Evolutionary conservation across 30 jellyfish, hydroid and myxozoan genomes (phyloP), one percentile per base, ranked within the genome.

Genomic region (Rhopilema esculentum): DNA sequence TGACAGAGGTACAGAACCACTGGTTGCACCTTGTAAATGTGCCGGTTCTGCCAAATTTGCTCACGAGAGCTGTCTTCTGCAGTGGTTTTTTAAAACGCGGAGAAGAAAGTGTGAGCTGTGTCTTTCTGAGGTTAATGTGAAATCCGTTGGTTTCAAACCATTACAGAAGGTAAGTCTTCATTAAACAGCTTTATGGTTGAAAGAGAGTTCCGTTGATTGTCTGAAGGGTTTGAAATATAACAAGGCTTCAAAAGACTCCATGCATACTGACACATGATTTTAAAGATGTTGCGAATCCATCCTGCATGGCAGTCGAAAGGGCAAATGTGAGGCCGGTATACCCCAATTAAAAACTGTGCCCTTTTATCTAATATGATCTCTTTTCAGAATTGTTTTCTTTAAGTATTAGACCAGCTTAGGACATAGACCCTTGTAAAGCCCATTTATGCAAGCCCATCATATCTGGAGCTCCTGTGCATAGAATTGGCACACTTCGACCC

Each of bases 1-100:
- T 16, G 99, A 91, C 61, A 27, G 82, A 18, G 91, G 91, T 26
- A 85, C 92, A 69, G 94, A 86, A 30, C 83, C 86, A 7, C 77
- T 95, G 65, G 91, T 95, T 51, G 88, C 99, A 12, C 99, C 99
- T 16, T 95, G 99, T 84, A 90, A 86, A 29, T 95, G 99, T 73
- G 61, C 99, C 2, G 99, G 99, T 24, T 89, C 99, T 0, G 95
- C 99, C 0, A 77, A 80, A 78, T 95, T 77, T 70, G 99, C 97
- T 8, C 99, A 95, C 75, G 99, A 95, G 51, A 66, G 88, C 61
- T 95, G 99, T 72, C 78, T 91, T 63, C 75, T 95, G 91, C 91
- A 91, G 32, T 95, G 99, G 99, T 95, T 88, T 66, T 86, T 90
- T 74, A 75, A 81, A 53, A 91, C 97, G 31, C 75, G 96, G 31